A percentile compares a stretch with the other conserved stretches of the same genome.
These are phyloP conservation scores for Chrysopilus asiliformis DNA, from an alignment of 2,888 invertebrate species.

Conservation along the genomic window DNA sequence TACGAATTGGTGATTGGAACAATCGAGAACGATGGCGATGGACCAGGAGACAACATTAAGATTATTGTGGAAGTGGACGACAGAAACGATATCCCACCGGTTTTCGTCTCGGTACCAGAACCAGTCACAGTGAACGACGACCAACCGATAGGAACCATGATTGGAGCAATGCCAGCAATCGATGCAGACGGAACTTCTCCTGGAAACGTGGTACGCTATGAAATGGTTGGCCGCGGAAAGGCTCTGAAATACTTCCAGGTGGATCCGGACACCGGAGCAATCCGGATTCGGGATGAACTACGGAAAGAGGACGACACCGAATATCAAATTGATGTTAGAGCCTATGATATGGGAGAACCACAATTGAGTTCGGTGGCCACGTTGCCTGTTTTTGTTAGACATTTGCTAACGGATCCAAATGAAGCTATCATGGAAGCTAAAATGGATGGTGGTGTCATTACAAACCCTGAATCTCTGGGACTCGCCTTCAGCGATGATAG, in stretches of 20 bases:
- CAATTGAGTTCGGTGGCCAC: slow-evolving; percentile 69
- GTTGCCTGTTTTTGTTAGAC: slow-evolving; percentile 70
- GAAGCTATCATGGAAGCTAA: slow-evolving; percentile 26
- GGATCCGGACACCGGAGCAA: slow-evolving; percentile 67
- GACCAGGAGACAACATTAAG: slow-evolving; percentile 57
- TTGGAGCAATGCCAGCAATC: slow-evolving; percentile 63
- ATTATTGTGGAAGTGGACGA: slow-evolving; percentile 46
- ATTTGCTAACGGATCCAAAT: slow-evolving; percentile 56
- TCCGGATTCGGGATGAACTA: slow-evolving; percentile 70
- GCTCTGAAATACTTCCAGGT: slow-evolving; percentile 77
- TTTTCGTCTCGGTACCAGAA: slow-evolving; percentile 69
- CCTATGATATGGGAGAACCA: slow-evolving; percentile 76
- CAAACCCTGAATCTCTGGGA: slow-evolving; percentile 39
- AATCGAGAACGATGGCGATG: slow-evolving; percentile 60
- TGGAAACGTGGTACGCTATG: slow-evolving; percentile 66
- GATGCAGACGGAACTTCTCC: slow-evolving; percentile 78
- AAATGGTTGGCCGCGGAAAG: slow-evolving; percentile 68
- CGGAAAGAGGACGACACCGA: slow-evolving; percentile 76
- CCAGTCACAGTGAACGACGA: slow-evolving; percentile 76
- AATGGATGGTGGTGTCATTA: slow-evolving; percentile 24
- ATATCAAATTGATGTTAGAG: slow-evolving; percentile 77
- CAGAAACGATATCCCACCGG: slow-evolving; percentile 76
- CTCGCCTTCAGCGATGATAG: slow-evolving; percentile 78
- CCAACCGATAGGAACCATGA: slow-evolving; percentile 64
- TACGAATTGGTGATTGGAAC: slow-evolving; percentile 71